These are phyloP conservation scores for Margarornis squamiger DNA, from an alignment of 2,797 vertebrate species.

Conservation along the genomic window DNA sequence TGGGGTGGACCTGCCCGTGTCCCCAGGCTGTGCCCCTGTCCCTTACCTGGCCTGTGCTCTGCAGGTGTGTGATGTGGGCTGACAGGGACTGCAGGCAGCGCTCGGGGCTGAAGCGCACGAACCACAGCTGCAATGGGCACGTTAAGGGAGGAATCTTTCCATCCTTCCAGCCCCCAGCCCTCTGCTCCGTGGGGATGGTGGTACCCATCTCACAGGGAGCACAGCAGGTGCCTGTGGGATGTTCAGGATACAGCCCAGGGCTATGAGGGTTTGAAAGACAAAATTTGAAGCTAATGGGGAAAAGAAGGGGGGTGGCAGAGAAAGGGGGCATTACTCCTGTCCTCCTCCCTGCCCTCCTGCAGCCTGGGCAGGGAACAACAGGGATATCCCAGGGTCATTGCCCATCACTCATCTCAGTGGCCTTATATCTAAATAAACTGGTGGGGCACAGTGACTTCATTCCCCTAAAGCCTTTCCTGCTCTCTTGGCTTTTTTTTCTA, in stretches of 20 bases:
- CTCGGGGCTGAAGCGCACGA: slow-evolving; percentile 72
- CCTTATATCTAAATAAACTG: background rate
- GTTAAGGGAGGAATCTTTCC: background rate
- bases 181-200: accelerated
- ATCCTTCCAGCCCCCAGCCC: accelerated
- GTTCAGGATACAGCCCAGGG: background rate
- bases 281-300: background rate
- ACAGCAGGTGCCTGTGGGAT: background rate
- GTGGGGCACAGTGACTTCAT: background rate
- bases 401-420: background rate
- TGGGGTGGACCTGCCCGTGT: accelerated
- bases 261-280: background rate
- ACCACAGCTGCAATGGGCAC: slow-evolving; percentile 73
- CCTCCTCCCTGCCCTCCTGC: background rate
- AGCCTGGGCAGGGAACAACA: background rate
- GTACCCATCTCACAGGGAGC: accelerated
- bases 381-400: background rate
- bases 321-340: background rate
- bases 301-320: background rate
- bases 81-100: slow-evolving; percentile 71
- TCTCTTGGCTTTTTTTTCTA: background rate
- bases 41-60: slow-evolving; percentile 59
- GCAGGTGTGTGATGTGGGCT: slow-evolving; percentile 64
- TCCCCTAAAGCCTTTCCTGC: background rate
- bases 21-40: background rate